A percentile compares a stretch with the other conserved stretches of the same genome.
Conservation (phyloP, 2,888 invertebrate genomes). For the Polydrusus pterygomalis region DNA sequence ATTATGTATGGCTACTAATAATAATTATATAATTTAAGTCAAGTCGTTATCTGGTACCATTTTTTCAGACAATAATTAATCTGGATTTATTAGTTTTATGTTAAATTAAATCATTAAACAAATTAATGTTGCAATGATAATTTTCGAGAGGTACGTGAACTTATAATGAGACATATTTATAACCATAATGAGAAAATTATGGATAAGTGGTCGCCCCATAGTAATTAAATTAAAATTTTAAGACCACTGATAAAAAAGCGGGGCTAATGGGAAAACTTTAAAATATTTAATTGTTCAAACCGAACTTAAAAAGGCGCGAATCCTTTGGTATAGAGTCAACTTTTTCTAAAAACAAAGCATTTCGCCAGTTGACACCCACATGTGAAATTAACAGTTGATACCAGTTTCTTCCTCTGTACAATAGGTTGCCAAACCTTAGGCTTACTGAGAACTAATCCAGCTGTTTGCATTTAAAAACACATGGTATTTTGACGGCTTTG, state of each 20-base stretch:
- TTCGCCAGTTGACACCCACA: too few species aligned
- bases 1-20: too few species aligned
- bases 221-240: background rate
- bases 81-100: constrained; percentile 15
- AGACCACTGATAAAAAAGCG: background rate
- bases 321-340: too few species aligned
- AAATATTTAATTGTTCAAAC: too few species aligned
- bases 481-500: too few species aligned
- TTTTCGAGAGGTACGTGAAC: background rate
- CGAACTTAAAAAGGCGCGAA: too few species aligned
- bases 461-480: too few species aligned
- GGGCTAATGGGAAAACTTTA: background rate
- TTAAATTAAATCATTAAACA: constrained; percentile 21
- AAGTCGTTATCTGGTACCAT: constrained; percentile 6
- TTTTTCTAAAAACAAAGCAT: too few species aligned
- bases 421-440: too few species aligned
- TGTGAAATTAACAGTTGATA: too few species aligned
- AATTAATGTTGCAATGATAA: constrained; percentile 20
- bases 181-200: background rate
- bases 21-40: constrained; percentile 6
- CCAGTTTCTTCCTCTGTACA: too few species aligned
- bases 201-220: background rate
- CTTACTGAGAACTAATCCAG: too few species aligned
- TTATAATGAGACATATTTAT: background rate
- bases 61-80: constrained; percentile 14